Conservation (phyloP, 2,113 vertebrate species). For the Solea senegalensis region DNA sequence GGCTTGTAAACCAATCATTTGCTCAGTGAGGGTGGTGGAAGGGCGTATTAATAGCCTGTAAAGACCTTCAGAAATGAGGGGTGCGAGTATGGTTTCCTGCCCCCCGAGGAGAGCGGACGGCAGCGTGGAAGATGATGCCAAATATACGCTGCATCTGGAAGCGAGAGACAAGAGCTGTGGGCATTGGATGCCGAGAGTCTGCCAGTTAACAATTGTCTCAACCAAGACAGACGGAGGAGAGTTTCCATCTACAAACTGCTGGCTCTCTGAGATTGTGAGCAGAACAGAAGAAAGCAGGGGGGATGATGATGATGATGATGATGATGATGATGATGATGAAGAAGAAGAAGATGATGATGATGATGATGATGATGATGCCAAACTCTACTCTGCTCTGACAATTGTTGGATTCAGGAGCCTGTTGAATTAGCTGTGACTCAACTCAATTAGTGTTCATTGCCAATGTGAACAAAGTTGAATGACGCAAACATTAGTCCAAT, state of each 20-base stretch:
- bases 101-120: slow-evolving; percentile 41
- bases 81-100: slow-evolving; percentile 27
- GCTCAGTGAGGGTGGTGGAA: slow-evolving; percentile 38
- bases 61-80: slow-evolving; percentile 29
- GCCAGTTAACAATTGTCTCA: slow-evolving; percentile 69
- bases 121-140: slow-evolving; percentile 54
- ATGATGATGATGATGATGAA: no score
- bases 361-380: slow-evolving; percentile 24
- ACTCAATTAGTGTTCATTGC: slow-evolving; percentile 14
- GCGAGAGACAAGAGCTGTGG: slow-evolving; percentile 64
- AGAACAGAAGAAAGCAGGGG: slow-evolving; percentile 52
- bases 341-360: no score
- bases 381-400: slow-evolving; percentile 40
- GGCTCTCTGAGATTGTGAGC: slow-evolving; percentile 57
- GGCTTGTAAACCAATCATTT: slow-evolving; percentile 60
- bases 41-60: slow-evolving; percentile 53
- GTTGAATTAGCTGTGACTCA: slow-evolving; percentile 55
- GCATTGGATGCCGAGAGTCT: slow-evolving; percentile 54
- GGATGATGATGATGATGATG: not conserved
- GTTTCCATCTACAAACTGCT: slow-evolving; percentile 68
- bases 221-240: slow-evolving; percentile 59
- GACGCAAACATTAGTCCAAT: no score
- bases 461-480: slow-evolving; percentile 25
- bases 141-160: slow-evolving; percentile 65
- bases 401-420: slow-evolving; percentile 45